Conservation (phyloP, 2,888 invertebrate species). For the Neoaliturus tenellus region DNA sequence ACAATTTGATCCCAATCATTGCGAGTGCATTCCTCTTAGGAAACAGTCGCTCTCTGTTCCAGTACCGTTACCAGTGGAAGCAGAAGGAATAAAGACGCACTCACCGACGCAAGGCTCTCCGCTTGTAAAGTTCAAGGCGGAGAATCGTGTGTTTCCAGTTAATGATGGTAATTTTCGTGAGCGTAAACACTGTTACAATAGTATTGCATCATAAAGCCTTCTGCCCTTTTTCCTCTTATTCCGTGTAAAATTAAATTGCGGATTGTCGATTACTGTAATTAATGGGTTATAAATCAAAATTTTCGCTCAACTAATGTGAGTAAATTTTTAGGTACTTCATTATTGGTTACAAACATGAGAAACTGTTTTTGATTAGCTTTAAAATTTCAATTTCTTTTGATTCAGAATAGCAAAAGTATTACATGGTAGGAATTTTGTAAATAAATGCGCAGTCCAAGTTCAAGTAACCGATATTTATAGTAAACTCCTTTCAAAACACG, state of each 20-base stretch:
- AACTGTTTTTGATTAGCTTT: too few relatives aligned
- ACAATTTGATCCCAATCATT: neutral
- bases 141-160: neutral
- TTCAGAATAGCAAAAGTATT: too few relatives aligned
- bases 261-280: neutral
- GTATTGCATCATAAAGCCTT: slow-evolving; percentile 1
- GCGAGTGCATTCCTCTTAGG: neutral
- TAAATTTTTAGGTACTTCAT: too few relatives aligned
- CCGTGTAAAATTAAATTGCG: neutral
- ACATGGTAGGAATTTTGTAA: too few relatives aligned
- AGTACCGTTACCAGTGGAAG: neutral
- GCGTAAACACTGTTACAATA: slow-evolving; percentile 26
- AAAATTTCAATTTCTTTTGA: too few relatives aligned
- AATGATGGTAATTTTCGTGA: slow-evolving; percentile 25
- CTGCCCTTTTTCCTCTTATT: neutral
- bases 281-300: neutral
- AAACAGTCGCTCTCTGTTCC: neutral
- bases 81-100: neutral
- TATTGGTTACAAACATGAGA: too few relatives aligned
- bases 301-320: neutral
- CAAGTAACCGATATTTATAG: too few relatives aligned
- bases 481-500: too few relatives aligned
- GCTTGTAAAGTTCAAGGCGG: slow-evolving; percentile 9
- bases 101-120: neutral
- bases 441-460: too few relatives aligned